Percentiles rank a stretch among this genome's conserved stretches.
Conservation (phyloP, 1,140 invertebrate genomes). For the Ceratina calcarata region DNA sequence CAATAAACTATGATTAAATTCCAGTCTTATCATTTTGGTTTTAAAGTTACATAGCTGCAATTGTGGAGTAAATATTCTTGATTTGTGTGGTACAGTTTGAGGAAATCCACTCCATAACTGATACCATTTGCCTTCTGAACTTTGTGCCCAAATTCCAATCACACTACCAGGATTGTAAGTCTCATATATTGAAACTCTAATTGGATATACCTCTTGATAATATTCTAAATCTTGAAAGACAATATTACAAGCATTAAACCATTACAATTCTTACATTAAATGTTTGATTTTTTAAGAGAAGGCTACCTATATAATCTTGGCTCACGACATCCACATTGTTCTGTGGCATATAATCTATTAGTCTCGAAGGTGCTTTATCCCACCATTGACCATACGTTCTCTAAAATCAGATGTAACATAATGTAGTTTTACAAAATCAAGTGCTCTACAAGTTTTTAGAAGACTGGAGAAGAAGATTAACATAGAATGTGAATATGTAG, state of each 20-base stretch:
- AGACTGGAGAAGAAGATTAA: too few relatives aligned
- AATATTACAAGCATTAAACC: conserved; percentile 46
- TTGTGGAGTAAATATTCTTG: conserved; percentile 89
- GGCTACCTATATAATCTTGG: conserved; percentile 92
- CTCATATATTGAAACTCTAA: conserved; percentile 90
- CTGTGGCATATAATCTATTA: conserved; percentile 87
- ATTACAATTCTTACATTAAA: conserved; percentile 3
- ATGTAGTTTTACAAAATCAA: not conserved
- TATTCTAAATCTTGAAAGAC: conserved; percentile 85
- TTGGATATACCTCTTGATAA: conserved; percentile 87
- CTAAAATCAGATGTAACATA: conserved; percentile 78
- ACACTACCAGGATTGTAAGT: conserved; percentile 95
- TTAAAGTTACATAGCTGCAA: conserved; percentile 79
- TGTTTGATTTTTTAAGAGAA: conserved; percentile 17
- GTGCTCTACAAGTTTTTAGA: too few relatives aligned
- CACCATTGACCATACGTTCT: conserved; percentile 95
- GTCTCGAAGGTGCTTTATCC: conserved; percentile 87
- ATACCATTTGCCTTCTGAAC: conserved; percentile 84
- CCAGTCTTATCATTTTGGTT: conserved; percentile 82
- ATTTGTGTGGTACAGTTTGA: conserved; percentile 82
- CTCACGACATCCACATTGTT: conserved; percentile 85
- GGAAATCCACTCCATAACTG: conserved; percentile 89
- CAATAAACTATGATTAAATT: conserved; percentile 90
- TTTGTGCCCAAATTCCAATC: conserved; percentile 89
- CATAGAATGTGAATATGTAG: too few relatives aligned